phyloP scores from a whole-genome alignment of 2,797 vertebrate genomes.

The Halcyon smyrnensis region DNA sequence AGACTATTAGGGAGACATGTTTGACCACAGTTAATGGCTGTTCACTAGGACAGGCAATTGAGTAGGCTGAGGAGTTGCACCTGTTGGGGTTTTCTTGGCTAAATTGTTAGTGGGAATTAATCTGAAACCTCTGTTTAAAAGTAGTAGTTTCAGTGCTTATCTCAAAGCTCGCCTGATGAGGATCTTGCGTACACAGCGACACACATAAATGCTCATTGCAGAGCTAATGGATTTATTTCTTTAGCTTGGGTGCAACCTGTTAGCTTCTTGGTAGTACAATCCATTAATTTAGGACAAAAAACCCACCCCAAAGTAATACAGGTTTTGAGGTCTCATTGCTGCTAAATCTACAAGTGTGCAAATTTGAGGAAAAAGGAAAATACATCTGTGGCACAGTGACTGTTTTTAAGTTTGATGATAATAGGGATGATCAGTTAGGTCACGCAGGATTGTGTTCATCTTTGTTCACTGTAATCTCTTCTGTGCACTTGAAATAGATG shows the following conservation, averaged over 20 bases:
- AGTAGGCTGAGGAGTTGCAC: not conserved
- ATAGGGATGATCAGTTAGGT: rapidly evolving
- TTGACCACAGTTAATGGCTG: not conserved
- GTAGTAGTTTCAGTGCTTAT: not conserved
- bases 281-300: not conserved
- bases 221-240: not conserved
- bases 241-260: not conserved
- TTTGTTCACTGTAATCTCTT: not conserved
- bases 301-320: not conserved
- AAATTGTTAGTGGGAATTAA: not conserved
- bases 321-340: not conserved
- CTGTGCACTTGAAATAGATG: not conserved
- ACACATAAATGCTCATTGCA: not conserved
- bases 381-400: not conserved
- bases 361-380: not conserved
- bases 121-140: not conserved
- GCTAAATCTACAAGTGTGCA: not conserved
- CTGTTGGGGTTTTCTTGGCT: not conserved
- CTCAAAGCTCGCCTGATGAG: not conserved
- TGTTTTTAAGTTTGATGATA: not conserved
- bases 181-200: not conserved
- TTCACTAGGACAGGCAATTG: not conserved
- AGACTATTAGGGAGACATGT: not conserved
- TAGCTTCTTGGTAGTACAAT: not conserved
- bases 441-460: not conserved